Evolutionary conservation across 2,797 vertebrate genomes (phyloP).

Genomic region (Galaxias olidus): DNA sequence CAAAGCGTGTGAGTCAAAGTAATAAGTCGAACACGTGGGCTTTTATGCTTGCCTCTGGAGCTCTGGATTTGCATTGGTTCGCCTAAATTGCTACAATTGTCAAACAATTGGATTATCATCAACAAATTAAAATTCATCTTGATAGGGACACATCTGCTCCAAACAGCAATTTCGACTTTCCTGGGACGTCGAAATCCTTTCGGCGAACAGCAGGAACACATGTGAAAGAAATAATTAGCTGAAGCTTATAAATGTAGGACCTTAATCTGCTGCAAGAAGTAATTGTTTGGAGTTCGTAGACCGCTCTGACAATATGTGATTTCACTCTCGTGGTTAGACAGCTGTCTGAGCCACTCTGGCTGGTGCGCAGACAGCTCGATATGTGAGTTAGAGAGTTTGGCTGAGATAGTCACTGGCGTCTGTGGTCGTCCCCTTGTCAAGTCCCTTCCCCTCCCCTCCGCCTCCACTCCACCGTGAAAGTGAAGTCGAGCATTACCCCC

Average conservation of each 20-base stretch:
- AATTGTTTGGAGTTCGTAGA: slow-evolving; percentile 73
- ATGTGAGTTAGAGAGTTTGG: slow-evolving; percentile 4
- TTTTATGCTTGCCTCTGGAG: slow-evolving; percentile 70
- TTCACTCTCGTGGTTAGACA: slow-evolving; percentile 24
- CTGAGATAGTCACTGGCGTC: slow-evolving; percentile 4
- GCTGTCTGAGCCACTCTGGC: slow-evolving; percentile 15
- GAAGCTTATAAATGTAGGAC: slow-evolving; percentile 79
- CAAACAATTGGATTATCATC: slow-evolving; percentile 82
- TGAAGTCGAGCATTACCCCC: slow-evolving; percentile 27
- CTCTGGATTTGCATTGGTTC: slow-evolving; percentile 73
- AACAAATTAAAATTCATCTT: slow-evolving; percentile 81
- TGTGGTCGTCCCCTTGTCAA: slow-evolving; percentile 22
- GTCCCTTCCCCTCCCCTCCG: slow-evolving; percentile 22
- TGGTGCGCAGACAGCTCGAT: slow-evolving; percentile 29
- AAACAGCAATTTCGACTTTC: slow-evolving; percentile 73
- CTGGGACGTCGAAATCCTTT: slow-evolving; percentile 75
- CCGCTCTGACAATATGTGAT: slow-evolving; percentile 53
- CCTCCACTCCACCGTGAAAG: slow-evolving; percentile 15
- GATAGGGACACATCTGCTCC: slow-evolving; percentile 72
- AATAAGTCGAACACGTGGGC: slow-evolving; percentile 62
- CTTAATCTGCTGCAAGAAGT: slow-evolving; percentile 71
- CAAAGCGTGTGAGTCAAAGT: slow-evolving; percentile 64
- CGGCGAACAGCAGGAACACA: slow-evolving; percentile 66
- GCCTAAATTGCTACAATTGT: slow-evolving; percentile 77
- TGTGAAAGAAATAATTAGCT: slow-evolving; percentile 79